Percentiles rank a stretch among this genome's conserved stretches.
Evolutionary conservation across 1,140 invertebrate genomes (phyloP).

Genomic region (Microplitis demolitor): DNA sequence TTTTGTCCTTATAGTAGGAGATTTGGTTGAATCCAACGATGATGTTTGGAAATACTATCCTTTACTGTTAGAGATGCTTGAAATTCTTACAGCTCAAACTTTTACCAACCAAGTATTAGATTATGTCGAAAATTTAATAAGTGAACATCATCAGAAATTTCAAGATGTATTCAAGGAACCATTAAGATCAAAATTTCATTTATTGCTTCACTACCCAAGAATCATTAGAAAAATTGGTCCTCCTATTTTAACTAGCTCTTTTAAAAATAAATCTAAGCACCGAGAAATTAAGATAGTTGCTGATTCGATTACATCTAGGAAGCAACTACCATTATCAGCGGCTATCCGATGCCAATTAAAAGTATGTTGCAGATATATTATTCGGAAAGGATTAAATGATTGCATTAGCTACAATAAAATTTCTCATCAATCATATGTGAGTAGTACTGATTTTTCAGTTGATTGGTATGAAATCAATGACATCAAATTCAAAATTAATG

Average conservation of each 20-base stretch:
- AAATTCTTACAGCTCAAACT: too few relatives aligned
- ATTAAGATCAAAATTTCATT: not conserved
- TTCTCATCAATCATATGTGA: too few relatives aligned
- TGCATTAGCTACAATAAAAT: too few relatives aligned
- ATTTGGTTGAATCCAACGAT: too few relatives aligned
- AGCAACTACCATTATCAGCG: not conserved
- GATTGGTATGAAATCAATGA: not conserved
- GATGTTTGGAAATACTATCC: too few relatives aligned
- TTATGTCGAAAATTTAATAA: not conserved
- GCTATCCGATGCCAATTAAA: not conserved
- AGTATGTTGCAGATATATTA: not conserved
- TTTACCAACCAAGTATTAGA: not conserved
- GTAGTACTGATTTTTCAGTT: too few relatives aligned
- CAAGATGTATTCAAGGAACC: not conserved
- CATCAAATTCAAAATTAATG: not conserved
- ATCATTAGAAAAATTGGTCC: constrained; percentile 3
- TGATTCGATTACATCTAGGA: not conserved
- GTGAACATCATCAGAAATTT: not conserved
- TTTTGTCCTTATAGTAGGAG: too few relatives aligned
- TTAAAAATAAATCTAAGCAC: not conserved
- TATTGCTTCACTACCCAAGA: not conserved
- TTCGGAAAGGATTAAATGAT: not conserved
- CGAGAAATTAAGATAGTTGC: not conserved
- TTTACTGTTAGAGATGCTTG: too few relatives aligned
- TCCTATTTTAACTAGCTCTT: not conserved